Evolutionary conservation across 2,888 invertebrate genomes (phyloP).

Genomic region (Muscina levida): DNA sequence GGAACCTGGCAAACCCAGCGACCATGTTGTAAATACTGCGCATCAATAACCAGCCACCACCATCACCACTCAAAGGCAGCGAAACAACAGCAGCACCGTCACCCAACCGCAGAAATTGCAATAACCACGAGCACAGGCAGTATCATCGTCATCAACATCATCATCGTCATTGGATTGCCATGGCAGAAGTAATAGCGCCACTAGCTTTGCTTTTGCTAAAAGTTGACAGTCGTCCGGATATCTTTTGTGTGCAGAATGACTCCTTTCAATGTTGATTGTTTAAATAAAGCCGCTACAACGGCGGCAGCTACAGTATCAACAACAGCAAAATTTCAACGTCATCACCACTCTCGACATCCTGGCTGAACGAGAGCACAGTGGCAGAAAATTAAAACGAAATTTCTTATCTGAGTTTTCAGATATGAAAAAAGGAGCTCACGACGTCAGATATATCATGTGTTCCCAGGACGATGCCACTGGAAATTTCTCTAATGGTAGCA

Average conservation of each 20-base stretch:
- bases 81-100: too few relatives aligned
- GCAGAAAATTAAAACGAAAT: too few relatives aligned
- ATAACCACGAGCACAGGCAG: neutral
- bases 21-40: neutral
- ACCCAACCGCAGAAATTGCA: neutral
- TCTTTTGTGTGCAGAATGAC: neutral
- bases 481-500: too few relatives aligned
- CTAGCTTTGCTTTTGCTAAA: neutral
- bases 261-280: slow-evolving; percentile 42
- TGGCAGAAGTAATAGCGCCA: slow-evolving; percentile 22
- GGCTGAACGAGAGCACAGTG: too few relatives aligned
- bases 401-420: too few relatives aligned
- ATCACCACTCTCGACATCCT: neutral
- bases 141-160: neutral
- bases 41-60: neutral
- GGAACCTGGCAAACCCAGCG: too few relatives aligned
- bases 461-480: too few relatives aligned
- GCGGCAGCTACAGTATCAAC: neutral
- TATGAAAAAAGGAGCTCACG: too few relatives aligned
- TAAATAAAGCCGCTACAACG: slow-evolving; percentile 4
- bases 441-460: too few relatives aligned
- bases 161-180: neutral
- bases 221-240: neutral
- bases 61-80: neutral
- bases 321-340: neutral